These are phyloP conservation scores for Pseudeuparius sepicola DNA, from an alignment of 2,888 invertebrate genomes.

Conservation along the genomic window DNA sequence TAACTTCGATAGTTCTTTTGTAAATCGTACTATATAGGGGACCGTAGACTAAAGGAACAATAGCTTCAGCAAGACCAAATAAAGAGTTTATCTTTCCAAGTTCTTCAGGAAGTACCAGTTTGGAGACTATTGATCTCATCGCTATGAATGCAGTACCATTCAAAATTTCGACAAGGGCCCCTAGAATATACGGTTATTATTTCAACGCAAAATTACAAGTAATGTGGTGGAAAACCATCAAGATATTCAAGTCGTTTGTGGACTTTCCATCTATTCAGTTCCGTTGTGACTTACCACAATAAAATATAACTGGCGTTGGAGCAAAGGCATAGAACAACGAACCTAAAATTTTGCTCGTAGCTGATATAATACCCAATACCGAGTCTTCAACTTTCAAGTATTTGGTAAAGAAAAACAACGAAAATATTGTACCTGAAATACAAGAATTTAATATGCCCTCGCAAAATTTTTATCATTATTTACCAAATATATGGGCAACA, in stretches of 20 bases:
- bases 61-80: constrained; percentile 33
- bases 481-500: constrained; percentile 45
- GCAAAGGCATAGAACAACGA: constrained; percentile 35
- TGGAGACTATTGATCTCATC: constrained; percentile 46
- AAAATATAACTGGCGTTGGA: constrained; percentile 30
- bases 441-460: not conserved
- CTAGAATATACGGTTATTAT: constrained; percentile 24
- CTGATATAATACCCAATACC: constrained; percentile 33
- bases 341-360: constrained; percentile 34
- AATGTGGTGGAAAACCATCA: too few species aligned
- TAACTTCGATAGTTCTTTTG: constrained; percentile 27
- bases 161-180: constrained; percentile 42
- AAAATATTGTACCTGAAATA: constrained; percentile 30
- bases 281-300: constrained; percentile 34
- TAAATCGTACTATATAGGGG: constrained; percentile 34
- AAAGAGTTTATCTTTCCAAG: constrained; percentile 45
- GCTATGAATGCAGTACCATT: constrained; percentile 45
- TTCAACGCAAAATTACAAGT: not conserved
- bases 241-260: too few species aligned
- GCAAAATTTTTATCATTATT: constrained; percentile 24
- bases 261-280: too few species aligned
- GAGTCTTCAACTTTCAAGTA: constrained; percentile 34
- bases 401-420: constrained; percentile 31
- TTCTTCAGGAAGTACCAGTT: constrained; percentile 46
- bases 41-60: constrained; percentile 33